Evolutionary conservation across 2,888 invertebrate species (phyloP).

Genomic region (Chrysina gloriosa): DNA sequence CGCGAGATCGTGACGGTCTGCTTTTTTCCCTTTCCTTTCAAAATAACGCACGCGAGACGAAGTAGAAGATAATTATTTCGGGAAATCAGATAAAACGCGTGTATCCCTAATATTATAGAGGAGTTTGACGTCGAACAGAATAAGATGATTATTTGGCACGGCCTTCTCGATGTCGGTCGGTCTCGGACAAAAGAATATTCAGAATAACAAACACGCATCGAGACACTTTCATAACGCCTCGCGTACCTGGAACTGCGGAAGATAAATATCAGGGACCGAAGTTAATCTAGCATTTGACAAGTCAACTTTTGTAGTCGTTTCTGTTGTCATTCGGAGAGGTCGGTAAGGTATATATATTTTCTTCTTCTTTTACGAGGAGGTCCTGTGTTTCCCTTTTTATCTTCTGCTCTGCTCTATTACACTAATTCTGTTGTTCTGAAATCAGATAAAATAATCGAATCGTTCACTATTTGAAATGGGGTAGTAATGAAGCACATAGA

Average conservation of each 20-base stretch:
- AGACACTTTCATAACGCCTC: conserved; percentile 41
- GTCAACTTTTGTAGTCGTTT: conserved; percentile 40
- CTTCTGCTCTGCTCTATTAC: conserved; percentile 3
- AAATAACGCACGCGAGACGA: not conserved
- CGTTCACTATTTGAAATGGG: too few relatives aligned
- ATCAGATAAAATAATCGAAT: conserved; percentile 18
- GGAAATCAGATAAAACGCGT: not conserved
- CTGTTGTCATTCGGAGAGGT: not conserved
- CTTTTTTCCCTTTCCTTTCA: not conserved
- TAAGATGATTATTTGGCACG: conserved; percentile 36
- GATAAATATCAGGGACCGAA: conserved; percentile 43
- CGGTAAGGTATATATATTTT: not conserved
- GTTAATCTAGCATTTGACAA: conserved; percentile 45
- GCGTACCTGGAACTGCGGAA: conserved; percentile 33
- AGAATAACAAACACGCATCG: conserved; percentile 43
- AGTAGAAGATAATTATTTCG: conserved; percentile 1
- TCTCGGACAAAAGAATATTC: conserved; percentile 40
- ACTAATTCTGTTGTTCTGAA: conserved; percentile 14
- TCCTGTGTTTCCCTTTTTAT: not conserved
- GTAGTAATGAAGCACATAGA: too few relatives aligned
- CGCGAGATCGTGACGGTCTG: not conserved
- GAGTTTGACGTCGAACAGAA: not conserved
- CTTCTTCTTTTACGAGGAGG: not conserved
- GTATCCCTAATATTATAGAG: not conserved
- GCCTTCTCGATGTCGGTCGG: conserved; percentile 39